phyloP scores from a whole-genome alignment of 2,888 invertebrate species.

The Lycophotia porphyrea region DNA sequence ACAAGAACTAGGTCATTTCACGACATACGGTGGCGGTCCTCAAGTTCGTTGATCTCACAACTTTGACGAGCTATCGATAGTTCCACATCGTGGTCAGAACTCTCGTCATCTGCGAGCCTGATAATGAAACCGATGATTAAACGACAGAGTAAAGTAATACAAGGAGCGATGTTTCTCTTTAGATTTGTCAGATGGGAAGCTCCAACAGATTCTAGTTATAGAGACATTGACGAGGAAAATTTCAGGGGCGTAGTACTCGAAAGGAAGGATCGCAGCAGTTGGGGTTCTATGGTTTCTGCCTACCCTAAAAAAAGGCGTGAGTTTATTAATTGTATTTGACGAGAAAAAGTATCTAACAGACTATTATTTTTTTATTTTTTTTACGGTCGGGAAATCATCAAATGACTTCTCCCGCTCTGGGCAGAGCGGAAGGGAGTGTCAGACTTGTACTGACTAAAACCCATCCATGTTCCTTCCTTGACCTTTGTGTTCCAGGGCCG shows the following conservation, averaged over 20 bases:
- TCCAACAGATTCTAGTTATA: not conserved
- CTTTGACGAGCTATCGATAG: constrained; percentile 54
- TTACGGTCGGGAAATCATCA: too few species aligned
- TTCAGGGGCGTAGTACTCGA: too few species aligned
- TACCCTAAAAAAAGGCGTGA: too few species aligned
- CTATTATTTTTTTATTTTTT: too few species aligned
- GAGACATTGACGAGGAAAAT: not conserved
- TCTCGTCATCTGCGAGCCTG: constrained; percentile 26
- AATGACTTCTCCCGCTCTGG: too few species aligned
- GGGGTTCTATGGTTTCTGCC: not conserved
- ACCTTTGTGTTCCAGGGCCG: too few species aligned
- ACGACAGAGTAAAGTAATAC: not conserved
- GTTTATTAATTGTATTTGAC: not conserved
- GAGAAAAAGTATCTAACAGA: too few species aligned
- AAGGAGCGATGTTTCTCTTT: not conserved
- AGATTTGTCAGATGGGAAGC: not conserved
- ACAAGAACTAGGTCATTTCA: constrained; percentile 46
- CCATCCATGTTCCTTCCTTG: too few species aligned
- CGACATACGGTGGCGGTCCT: constrained; percentile 27
- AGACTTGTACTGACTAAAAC: too few species aligned
- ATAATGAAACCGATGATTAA: constrained; percentile 33
- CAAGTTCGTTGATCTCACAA: constrained; percentile 34
- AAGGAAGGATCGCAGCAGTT: too few species aligned
- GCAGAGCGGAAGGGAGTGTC: too few species aligned
- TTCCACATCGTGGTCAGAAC: constrained; percentile 34